These are phyloP conservation scores for Bothrops jararaca DNA, from an alignment of 2,113 vertebrate species.

Conservation along the genomic window DNA sequence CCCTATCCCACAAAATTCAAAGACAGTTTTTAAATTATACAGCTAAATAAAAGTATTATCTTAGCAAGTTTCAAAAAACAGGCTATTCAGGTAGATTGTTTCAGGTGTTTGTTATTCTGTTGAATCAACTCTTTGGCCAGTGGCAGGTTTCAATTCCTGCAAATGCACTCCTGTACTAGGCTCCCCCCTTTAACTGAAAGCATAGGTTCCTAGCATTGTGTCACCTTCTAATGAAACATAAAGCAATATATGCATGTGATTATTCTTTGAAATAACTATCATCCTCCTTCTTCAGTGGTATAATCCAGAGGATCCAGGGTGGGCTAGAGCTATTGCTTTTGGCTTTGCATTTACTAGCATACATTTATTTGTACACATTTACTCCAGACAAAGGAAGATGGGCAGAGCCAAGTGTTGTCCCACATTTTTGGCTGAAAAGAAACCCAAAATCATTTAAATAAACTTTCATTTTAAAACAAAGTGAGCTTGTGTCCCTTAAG, in stretches of 20 bases:
- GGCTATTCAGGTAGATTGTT: background rate
- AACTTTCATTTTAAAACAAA: background rate
- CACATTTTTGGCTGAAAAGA: background rate
- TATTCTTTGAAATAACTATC: background rate
- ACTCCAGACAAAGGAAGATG: background rate
- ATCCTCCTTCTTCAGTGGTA: background rate
- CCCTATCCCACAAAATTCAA: background rate
- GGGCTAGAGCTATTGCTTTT: background rate
- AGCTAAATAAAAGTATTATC: background rate
- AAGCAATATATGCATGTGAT: background rate
- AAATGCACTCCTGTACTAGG: background rate
- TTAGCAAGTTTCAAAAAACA: background rate
- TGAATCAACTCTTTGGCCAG: background rate
- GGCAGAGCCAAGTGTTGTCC: background rate
- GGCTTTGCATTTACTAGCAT: background rate
- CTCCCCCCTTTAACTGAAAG: background rate
- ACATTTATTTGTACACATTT: background rate
- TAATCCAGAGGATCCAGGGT: background rate
- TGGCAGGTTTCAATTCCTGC: background rate
- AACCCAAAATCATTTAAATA: background rate
- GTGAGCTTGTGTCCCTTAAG: background rate
- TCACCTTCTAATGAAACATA: background rate
- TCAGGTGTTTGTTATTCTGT: background rate
- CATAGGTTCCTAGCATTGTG: background rate
- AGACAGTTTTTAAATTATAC: background rate